Evolutionary conservation across 2,888 invertebrate species (phyloP).

Genomic region (Lepidocyrtinus sp.): DNA sequence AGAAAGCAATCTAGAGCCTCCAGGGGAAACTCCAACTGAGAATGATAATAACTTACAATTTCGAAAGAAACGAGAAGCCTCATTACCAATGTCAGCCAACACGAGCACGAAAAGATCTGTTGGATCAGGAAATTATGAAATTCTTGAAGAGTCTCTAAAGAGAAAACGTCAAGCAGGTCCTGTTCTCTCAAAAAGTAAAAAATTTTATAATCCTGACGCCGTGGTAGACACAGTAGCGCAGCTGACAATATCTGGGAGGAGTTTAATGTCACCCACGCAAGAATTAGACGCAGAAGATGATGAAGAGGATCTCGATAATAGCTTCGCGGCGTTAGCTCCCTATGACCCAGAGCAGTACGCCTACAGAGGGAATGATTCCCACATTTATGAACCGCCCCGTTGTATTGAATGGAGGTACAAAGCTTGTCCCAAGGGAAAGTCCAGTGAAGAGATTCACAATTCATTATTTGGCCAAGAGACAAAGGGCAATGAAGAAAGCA

Average conservation of each 20-base stretch:
- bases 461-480: neutral
- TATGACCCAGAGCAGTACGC: neutral
- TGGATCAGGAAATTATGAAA: no score
- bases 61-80: neutral
- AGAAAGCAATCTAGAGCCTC: neutral
- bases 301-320: conserved; percentile 1
- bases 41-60: neutral
- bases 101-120: no score
- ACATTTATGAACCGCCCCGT: conserved; percentile 11
- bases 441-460: neutral
- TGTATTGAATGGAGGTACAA: conserved; percentile 34
- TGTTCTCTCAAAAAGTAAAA: no score
- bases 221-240: neutral
- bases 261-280: neutral
- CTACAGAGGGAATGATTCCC: neutral
- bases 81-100: no score
- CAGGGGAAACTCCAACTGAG: neutral
- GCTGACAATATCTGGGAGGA: neutral
- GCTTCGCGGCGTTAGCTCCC: neutral
- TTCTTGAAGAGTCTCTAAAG: neutral
- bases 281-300: neutral
- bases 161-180: no score
- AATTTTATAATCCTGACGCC: neutral
- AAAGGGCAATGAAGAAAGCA: conserved; percentile 13
- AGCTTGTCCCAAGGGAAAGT: conserved; percentile 18